A percentile compares a stretch with the other conserved stretches of the same genome.
These are phyloP conservation scores for Phrynocephalus versicolor DNA, from an alignment of 2,113 vertebrate genomes.

Conservation along the genomic window DNA sequence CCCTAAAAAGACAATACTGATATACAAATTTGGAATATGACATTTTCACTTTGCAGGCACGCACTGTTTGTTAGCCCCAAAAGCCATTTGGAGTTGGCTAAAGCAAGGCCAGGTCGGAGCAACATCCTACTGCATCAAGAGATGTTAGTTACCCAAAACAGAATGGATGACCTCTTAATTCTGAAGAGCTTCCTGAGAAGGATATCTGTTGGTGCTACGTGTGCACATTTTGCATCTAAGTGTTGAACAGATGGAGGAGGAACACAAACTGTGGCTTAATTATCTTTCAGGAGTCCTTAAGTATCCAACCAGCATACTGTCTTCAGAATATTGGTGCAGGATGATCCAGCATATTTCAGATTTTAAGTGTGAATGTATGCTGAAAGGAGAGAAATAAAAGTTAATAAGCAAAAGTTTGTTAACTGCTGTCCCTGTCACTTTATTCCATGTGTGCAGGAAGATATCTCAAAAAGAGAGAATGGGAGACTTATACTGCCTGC, in stretches of 20 bases:
- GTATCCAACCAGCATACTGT: not conserved
- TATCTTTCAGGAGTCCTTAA: not conserved
- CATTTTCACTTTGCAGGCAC: not conserved
- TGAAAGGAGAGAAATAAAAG: not conserved
- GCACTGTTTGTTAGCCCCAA: too few species aligned
- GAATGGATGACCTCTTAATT: not conserved
- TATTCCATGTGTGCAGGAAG: not conserved
- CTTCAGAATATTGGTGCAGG: not conserved
- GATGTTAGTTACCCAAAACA: not conserved
- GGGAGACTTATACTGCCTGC: not conserved
- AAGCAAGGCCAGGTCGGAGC: not conserved
- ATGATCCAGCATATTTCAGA: slow-evolving; percentile 3
- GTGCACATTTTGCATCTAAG: not conserved
- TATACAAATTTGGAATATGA: not conserved
- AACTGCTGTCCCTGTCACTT: not conserved
- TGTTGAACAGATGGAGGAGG: not conserved
- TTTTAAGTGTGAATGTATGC: not conserved
- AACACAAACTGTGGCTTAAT: not conserved
- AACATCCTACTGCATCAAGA: not conserved
- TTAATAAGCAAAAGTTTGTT: not conserved
- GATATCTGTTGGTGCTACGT: not conserved
- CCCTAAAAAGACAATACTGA: not conserved
- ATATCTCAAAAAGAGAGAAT: not conserved
- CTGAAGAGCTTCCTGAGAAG: not conserved
- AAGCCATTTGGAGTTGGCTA: too few species aligned